Base-by-base conservation (phyloP, 1,140 invertebrate species). In the Nixonia krombeini region DNA sequence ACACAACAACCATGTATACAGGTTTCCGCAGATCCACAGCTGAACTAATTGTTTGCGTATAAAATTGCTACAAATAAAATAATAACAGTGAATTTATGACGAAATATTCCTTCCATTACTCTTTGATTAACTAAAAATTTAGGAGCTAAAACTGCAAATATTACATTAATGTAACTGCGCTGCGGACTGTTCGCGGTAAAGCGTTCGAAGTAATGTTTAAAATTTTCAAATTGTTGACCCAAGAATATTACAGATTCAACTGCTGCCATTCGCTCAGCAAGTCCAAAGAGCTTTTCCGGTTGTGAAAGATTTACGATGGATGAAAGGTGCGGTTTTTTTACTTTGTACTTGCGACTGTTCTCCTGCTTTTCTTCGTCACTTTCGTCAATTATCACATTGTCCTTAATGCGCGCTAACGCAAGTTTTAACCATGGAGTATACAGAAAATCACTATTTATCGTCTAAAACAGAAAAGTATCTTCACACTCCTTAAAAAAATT, bases 161-260 rank as follows among this genome's bases (percentile, higher is more conserved):
- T 53, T 15, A 67, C 65, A 58, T 58, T 58, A 21, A 69, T 55
- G 57, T 64, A 50, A 50, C 17, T 77, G 10, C 70, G 70, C 9
- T 82, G 73, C 0, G 75, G 75, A 66, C 75, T 80, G n/a, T 74
- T 74, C 76, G 75, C 0, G 86, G 93, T 87, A 31, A 95, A 84
- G 47, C 91, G 88, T 76, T 93, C 92, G 68, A 98, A 87, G 79
- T 96, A 95, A 5, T 90, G 89, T 58, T 92, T 91, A 0, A 99
- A 84, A 40, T 90, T 88, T 76, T 95, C 91, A 64, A 95, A 93
- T 82, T 98, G 96, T 69, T 92, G 90, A 0, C 93, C 90, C 67
- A 98, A 87, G 86, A 96, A 98, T 72, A 96, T 90, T 1, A 96
- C 87, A 69, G 96, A 98, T 85, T 99, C 96, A 0, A 96, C 91